phyloP scores from a whole-genome alignment of 2,797 vertebrate species.

The Odontamblyopus rebecca region DNA sequence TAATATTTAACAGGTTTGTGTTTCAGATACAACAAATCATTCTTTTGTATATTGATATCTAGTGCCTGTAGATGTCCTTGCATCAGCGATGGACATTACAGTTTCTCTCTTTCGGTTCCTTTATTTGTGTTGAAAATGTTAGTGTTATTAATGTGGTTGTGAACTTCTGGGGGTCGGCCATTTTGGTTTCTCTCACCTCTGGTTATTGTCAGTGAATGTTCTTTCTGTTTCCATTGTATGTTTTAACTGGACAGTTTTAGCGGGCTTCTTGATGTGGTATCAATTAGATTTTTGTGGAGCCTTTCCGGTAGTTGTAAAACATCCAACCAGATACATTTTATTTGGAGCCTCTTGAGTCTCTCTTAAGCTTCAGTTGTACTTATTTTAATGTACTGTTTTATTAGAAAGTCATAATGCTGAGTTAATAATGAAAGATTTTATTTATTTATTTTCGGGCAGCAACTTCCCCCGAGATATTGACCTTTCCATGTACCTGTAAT shows the following conservation, averaged over 20 bases:
- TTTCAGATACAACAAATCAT: conserved; percentile 83
- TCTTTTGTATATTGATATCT: conserved; percentile 82
- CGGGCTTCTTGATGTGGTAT: conserved; percentile 74
- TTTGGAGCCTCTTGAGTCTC: conserved; percentile 57
- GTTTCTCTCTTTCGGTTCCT: conserved; percentile 64
- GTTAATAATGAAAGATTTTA: conserved; percentile 65
- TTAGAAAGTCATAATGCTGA: conserved; percentile 72
- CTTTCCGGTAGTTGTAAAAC: conserved; percentile 59
- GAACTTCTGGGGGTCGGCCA: conserved; percentile 78
- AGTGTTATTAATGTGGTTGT: conserved; percentile 82
- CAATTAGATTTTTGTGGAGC: conserved; percentile 73
- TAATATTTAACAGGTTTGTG: conserved; percentile 85
- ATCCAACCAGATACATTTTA: conserved; percentile 58
- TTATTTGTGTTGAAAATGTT: conserved; percentile 76
- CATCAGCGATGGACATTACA: conserved; percentile 61
- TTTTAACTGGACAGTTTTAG: conserved; percentile 75
- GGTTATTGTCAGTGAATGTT: conserved; percentile 75
- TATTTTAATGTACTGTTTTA: conserved; percentile 73
- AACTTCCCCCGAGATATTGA: conserved; percentile 62
- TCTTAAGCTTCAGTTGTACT: conserved; percentile 75
- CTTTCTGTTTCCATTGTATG: conserved; percentile 48
- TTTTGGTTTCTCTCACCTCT: conserved; percentile 44
- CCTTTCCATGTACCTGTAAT: conserved; percentile 64
- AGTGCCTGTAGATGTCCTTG: conserved; percentile 74
- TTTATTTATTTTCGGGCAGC: conserved; percentile 80